Conservation (phyloP, 2,113 vertebrate genomes). For the Fulmarus glacialis region DNA sequence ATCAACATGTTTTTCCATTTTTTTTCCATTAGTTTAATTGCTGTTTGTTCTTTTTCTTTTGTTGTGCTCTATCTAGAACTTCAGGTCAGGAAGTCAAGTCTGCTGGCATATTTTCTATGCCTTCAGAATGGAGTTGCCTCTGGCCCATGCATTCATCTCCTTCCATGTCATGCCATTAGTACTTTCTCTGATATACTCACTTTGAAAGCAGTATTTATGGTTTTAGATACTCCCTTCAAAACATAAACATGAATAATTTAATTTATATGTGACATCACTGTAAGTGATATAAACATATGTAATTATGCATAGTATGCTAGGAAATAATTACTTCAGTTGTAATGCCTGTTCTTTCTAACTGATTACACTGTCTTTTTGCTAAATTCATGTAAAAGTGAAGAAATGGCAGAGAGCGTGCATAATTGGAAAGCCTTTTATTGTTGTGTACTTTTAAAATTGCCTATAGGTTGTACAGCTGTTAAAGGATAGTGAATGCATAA, state of each 20-base stretch:
- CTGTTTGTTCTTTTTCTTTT: conserved; percentile 1
- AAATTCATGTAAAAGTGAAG: background rate
- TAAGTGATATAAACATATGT: background rate
- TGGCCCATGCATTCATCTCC: background rate
- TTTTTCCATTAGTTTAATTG: background rate
- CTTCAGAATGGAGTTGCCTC: background rate
- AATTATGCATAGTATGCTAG: background rate
- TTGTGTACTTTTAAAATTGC: background rate
- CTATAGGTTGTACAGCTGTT: background rate
- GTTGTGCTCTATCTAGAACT: conserved; percentile 12
- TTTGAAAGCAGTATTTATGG: background rate
- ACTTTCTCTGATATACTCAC: background rate
- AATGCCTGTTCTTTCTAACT: background rate
- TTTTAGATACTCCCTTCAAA: background rate
- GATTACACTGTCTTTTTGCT: background rate
- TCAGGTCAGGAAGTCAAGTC: conserved; percentile 24
- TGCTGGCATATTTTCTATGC: background rate
- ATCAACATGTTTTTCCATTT: background rate
- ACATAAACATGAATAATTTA: background rate
- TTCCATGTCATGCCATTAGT: background rate
- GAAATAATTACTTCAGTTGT: background rate
- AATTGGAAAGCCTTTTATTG: background rate
- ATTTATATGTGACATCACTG: background rate
- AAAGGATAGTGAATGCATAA: background rate
- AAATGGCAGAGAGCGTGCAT: background rate